Conservation (phyloP, 2,797 vertebrate species). For the Eulemur albifrons region DNA sequence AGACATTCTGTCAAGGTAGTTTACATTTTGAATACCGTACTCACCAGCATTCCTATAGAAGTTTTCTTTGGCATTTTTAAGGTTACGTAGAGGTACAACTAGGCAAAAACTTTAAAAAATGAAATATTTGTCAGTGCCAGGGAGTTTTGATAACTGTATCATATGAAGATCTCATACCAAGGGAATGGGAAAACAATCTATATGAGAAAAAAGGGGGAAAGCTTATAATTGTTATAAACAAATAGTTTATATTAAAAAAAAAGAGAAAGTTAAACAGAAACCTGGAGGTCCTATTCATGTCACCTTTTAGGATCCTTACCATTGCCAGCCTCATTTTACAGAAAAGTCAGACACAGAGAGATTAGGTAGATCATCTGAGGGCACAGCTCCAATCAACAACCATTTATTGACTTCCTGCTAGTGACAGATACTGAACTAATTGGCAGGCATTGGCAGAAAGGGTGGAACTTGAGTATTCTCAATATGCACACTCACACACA, state of each 20-base stretch:
- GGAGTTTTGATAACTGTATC: not conserved
- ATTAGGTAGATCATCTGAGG: not conserved
- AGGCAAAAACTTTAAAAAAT: not conserved
- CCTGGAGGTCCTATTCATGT: not conserved
- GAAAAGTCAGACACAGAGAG: not conserved
- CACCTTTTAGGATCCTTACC: not conserved
- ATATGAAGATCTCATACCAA: not conserved
- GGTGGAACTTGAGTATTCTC: not conserved
- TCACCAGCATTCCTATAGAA: not conserved
- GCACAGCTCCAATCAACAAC: not conserved
- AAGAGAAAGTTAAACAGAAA: not conserved
- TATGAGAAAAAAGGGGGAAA: not conserved
- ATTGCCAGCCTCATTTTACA: not conserved
- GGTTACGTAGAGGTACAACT: not conserved
- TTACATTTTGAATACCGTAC: not conserved
- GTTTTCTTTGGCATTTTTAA: not conserved
- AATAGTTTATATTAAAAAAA: not conserved
- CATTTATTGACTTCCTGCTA: not conserved
- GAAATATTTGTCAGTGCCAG: not conserved
- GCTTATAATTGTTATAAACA: not conserved
- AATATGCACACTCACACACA: too few relatives aligned
- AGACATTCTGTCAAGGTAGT: not conserved
- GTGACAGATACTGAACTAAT: not conserved
- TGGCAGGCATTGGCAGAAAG: not conserved
- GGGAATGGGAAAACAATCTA: not conserved